These are phyloP conservation scores for Cyrtonyx montezumae DNA, from an alignment of 2,113 vertebrate species.

Conservation along the genomic window DNA sequence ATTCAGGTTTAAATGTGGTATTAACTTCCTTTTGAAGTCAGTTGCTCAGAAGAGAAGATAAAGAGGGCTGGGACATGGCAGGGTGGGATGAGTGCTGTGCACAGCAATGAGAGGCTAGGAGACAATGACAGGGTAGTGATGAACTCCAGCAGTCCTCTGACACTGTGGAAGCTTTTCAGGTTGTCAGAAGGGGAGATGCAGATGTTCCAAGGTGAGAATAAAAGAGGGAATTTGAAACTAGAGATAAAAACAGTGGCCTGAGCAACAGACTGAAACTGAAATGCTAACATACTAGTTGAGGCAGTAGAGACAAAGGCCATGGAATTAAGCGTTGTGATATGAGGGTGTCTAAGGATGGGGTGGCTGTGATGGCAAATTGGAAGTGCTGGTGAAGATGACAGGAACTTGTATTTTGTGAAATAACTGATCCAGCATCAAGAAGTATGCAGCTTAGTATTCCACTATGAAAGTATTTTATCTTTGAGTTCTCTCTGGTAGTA, in stretches of 20 bases:
- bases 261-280: not conserved
- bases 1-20: not conserved
- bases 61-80: not conserved
- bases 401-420: not conserved
- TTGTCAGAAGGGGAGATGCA: not conserved
- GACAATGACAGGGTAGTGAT: not conserved
- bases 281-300: not conserved
- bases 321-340: not conserved
- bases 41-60: not conserved
- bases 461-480: not conserved
- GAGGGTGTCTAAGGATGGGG: not conserved
- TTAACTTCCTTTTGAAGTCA: not conserved
- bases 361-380: not conserved
- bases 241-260: not conserved
- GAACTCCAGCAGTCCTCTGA: not conserved
- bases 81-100: not conserved
- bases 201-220: not conserved
- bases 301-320: not conserved
- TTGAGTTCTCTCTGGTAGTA: not conserved
- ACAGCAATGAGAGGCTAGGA: not conserved
- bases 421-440: not conserved
- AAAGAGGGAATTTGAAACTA: not conserved
- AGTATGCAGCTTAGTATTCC: not conserved
- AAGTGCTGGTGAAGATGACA: not conserved
- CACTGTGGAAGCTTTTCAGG: not conserved